A percentile compares a stretch with the other conserved stretches of the same genome.
Evolutionary conservation across 1,140 invertebrate genomes (phyloP).

Genomic region (Colletes latitarsis): DNA sequence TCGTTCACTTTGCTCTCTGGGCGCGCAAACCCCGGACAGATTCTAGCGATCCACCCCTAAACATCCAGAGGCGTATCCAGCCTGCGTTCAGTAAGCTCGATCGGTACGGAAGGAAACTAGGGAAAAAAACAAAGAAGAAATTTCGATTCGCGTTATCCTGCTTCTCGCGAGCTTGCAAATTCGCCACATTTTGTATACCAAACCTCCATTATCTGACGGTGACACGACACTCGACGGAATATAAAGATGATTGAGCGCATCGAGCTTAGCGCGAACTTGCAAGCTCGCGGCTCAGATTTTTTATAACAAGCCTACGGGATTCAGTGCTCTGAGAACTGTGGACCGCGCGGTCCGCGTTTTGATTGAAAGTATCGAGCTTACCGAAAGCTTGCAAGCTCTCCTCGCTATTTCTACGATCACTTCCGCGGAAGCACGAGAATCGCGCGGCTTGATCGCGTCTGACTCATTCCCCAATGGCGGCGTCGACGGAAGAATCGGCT

Average conservation of each 20-base stretch:
- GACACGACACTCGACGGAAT: neutral
- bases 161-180: slow-evolving; percentile 39
- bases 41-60: neutral
- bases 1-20: slow-evolving; percentile 36
- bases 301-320: slow-evolving; percentile 10
- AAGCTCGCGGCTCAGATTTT: slow-evolving; percentile 49
- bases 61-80: slow-evolving; percentile 9
- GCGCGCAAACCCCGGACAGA: neutral
- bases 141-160: neutral
- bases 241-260: slow-evolving; percentile 45
- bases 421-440: too few species aligned
- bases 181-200: slow-evolving; percentile 41
- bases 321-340: slow-evolving; percentile 5
- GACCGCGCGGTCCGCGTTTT: neutral
- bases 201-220: neutral
- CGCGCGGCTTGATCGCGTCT: slow-evolving; percentile 40
- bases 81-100: neutral
- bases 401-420: neutral
- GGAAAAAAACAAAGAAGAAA: neutral
- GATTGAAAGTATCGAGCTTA: slow-evolving; percentile 16
- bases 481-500: too few species aligned
- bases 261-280: slow-evolving; percentile 62
- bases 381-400: slow-evolving; percentile 4
- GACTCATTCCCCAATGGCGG: neutral
- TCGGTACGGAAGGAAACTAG: neutral